Conservation (phyloP, 2,888 invertebrate species). For the Enoplolaimus lenunculus region DNA sequence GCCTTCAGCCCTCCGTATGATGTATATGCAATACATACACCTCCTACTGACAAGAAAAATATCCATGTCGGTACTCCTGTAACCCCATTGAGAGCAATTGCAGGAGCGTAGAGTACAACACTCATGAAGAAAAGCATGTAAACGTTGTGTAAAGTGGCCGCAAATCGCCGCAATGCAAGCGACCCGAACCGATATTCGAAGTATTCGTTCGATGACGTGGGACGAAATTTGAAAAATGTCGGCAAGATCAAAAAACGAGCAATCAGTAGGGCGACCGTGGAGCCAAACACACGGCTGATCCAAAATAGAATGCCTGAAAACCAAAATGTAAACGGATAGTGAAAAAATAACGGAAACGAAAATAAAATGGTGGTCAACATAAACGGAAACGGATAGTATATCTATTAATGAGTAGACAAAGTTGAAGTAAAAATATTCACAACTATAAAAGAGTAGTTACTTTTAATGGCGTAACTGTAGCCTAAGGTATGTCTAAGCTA, state of each 20-base stretch:
- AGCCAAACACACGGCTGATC: conserved; percentile 3
- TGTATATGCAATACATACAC: conserved; percentile 27
- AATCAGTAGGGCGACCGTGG: not conserved
- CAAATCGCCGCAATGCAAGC: conserved; percentile 7
- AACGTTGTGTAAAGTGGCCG: conserved; percentile 16
- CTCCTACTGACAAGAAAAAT: conserved; percentile 23
- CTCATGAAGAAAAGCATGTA: conserved; percentile 22
- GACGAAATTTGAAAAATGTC: conserved; percentile 17
- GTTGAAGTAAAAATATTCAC: too few relatives aligned
- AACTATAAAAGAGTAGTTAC: too few relatives aligned
- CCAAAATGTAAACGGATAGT: too few relatives aligned
- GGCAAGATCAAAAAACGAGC: conserved; percentile 16
- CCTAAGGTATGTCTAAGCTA: too few relatives aligned
- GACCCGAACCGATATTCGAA: conserved; percentile 22
- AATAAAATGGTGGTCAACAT: too few relatives aligned
- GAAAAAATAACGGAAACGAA: too few relatives aligned
- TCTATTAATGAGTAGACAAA: too few relatives aligned
- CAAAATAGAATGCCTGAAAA: conserved; percentile 3
- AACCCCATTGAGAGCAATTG: conserved; percentile 21
- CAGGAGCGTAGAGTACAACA: conserved; percentile 21
- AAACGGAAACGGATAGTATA: too few relatives aligned
- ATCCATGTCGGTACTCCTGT: conserved; percentile 15
- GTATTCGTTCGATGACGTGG: conserved; percentile 21
- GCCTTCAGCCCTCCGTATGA: conserved; percentile 29
- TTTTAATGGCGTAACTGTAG: too few relatives aligned